Conservation (phyloP, 2,113 vertebrate genomes). For the Azemiops feae region DNA sequence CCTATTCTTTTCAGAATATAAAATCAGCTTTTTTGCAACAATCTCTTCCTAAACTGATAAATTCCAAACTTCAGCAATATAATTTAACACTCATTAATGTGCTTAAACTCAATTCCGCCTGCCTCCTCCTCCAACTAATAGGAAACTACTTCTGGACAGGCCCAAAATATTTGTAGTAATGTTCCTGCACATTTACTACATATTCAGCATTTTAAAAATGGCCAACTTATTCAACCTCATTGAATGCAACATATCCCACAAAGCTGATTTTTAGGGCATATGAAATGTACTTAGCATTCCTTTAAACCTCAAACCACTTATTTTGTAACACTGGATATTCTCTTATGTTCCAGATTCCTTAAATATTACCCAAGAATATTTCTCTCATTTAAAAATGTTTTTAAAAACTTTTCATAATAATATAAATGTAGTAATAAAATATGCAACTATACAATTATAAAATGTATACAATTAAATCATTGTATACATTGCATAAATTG, state of each 20-base stretch:
- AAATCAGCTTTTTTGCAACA: background rate
- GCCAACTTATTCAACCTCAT: background rate
- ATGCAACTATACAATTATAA: background rate
- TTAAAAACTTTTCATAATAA: background rate
- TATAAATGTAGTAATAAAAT: background rate
- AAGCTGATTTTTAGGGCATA: background rate
- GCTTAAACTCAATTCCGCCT: background rate
- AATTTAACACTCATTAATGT: background rate
- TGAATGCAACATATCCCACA: background rate
- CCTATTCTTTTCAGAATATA: background rate
- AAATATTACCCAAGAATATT: background rate
- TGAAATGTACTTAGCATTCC: background rate
- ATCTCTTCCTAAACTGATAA: background rate
- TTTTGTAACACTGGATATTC: background rate
- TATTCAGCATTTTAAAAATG: background rate
- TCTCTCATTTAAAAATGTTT: background rate
- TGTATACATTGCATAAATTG: background rate
- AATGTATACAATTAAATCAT: background rate
- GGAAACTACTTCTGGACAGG: background rate
- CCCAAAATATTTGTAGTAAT: background rate
- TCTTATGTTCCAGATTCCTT: background rate
- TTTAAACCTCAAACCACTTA: background rate
- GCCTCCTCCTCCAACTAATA: background rate
- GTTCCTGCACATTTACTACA: background rate
- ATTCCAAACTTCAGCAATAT: background rate